Evolutionary conservation across 30 jellyfish, hydroid and myxozoan species (phyloP), one percentile per base, ranked within the genome.

Genomic region (Euphysa ruthae): DNA sequence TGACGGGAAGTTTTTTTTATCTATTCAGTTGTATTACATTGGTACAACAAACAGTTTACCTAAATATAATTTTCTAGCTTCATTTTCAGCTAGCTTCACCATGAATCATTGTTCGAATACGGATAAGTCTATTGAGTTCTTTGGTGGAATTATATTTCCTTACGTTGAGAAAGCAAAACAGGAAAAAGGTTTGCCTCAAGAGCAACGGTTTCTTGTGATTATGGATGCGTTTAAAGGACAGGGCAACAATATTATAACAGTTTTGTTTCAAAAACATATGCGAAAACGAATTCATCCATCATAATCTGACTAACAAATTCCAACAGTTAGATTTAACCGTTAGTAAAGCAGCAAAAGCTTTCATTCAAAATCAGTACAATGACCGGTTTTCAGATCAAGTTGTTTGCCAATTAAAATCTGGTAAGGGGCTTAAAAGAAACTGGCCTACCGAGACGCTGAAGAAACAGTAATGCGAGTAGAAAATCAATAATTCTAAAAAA

Each of bases 271-370:
- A n/a, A 43, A 35, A 35, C n/a, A n/a, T n/a, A n/a, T n/a, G n/a
- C n/a, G n/a, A n/a, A 43, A 65, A 22, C 22, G n/a, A n/a, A n/a
- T n/a, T n/a, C n/a, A n/a, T n/a, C n/a, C n/a, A n/a, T n/a, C n/a
- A n/a, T 61, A 19, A 66, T 25, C 18, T 61, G 3, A 61, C 66
- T 2, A 61, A 4, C 27, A 61, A 61, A n/a, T 61, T 61, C 23
- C 74, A 61, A 16, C 66, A 29, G 33, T 31, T 35, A n/a, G 63
- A 61, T 61, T 25, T 61, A 61, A 61, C 34, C 33, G 72, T 61
- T 61, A 35, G 33, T n/a, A 61, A 61, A 61, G 74, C 74, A 61
- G 74, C 74, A 6, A 61, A 52, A 21, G 25, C 65, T 52, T 52
- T 52, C 25, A 52, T 52, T 19, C 65, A 31, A 61, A 61, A 3